Conservation (phyloP, 2,888 invertebrate species). For the Lumbricus terrestris region DNA sequence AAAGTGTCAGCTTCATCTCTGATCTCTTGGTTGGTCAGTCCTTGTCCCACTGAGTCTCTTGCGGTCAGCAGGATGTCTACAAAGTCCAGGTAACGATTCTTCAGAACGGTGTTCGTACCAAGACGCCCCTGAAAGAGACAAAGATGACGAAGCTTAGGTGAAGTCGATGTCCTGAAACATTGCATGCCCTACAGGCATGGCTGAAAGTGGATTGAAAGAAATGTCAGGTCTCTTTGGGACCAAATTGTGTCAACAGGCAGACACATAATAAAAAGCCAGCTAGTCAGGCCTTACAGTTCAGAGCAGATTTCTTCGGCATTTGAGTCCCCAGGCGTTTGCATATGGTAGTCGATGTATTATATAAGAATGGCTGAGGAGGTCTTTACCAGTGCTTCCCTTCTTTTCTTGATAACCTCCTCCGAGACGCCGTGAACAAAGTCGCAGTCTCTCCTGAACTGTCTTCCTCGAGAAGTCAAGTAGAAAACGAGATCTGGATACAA, state of each 20-base stretch:
- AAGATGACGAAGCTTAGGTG: not conserved
- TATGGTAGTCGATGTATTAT: too few species aligned
- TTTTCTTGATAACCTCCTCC: constrained; percentile 48
- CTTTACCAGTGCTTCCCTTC: constrained; percentile 34
- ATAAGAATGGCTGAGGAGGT: too few species aligned
- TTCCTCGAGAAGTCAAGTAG: constrained; percentile 41
- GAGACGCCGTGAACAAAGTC: constrained; percentile 49
- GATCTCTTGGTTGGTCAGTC: constrained; percentile 48
- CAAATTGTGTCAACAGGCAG: too few species aligned
- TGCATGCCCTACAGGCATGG: too few species aligned
- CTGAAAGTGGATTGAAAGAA: too few species aligned
- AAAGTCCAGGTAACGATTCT: constrained; percentile 32
- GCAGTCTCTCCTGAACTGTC: constrained; percentile 45
- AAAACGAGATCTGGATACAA: constrained; percentile 43
- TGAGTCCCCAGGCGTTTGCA: not conserved
- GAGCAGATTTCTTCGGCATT: not conserved
- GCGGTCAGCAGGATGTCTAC: constrained; percentile 37
- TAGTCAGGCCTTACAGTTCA: too few species aligned
- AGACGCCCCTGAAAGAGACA: not conserved
- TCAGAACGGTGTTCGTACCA: not conserved
- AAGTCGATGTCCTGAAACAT: too few species aligned
- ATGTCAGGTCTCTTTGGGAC: too few species aligned
- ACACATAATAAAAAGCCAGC: too few species aligned
- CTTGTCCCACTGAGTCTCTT: constrained; percentile 42
- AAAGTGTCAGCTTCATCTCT: constrained; percentile 48